Evolutionary conservation across 1,140 invertebrate genomes (phyloP).

Genomic region (Ceratoteleas bidentatus): DNA sequence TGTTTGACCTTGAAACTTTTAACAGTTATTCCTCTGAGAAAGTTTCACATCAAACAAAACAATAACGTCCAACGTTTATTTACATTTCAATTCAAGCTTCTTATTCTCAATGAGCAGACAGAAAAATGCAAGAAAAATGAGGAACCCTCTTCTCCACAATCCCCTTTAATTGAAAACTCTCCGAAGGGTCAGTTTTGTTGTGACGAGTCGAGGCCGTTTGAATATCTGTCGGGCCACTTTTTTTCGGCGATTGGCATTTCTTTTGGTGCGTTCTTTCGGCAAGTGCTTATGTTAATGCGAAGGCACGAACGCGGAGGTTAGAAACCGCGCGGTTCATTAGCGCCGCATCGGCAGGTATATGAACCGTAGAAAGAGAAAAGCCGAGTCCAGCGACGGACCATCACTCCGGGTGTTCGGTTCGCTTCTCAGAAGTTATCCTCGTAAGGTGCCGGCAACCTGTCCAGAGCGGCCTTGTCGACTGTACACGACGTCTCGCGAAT

Average conservation of each 20-base stretch:
- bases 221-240: not conserved
- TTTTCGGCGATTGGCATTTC: not conserved
- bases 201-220: too few species aligned
- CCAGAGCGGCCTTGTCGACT: slow-evolving; percentile 47
- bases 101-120: too few species aligned
- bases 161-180: too few species aligned
- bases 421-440: slow-evolving; percentile 59
- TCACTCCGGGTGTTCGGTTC: slow-evolving; percentile 60
- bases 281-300: slow-evolving; percentile 25
- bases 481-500: slow-evolving; percentile 45
- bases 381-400: slow-evolving; percentile 55
- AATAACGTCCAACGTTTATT: too few species aligned
- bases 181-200: too few species aligned
- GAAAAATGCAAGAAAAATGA: too few species aligned
- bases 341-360: slow-evolving; percentile 66
- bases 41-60: too few species aligned
- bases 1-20: too few species aligned
- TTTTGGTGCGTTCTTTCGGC: slow-evolving; percentile 1
- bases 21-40: too few species aligned
- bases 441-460: slow-evolving; percentile 63
- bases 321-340: slow-evolving; percentile 66
- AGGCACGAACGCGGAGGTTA: slow-evolving; percentile 44
- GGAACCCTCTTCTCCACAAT: too few species aligned
- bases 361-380: slow-evolving; percentile 64
- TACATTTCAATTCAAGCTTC: too few species aligned